Percentiles rank a stretch among this genome's conserved stretches.
These are phyloP conservation scores for Diabrotica undecimpunctata DNA, from an alignment of 1,140 invertebrate genomes.

Conservation along the genomic window DNA sequence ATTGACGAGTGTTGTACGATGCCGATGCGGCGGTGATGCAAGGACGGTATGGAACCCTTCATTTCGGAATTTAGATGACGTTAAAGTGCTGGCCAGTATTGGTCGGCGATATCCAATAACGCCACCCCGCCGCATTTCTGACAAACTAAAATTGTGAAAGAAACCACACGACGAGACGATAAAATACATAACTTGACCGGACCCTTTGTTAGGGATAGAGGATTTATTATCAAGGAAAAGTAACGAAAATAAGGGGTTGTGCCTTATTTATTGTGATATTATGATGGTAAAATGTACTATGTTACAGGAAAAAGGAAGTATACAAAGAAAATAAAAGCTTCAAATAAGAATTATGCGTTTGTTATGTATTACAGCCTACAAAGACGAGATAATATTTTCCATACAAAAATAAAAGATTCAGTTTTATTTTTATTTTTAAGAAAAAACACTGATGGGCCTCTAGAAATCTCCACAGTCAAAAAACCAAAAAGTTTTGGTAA, in stretches of 20 bases:
- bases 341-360: too few species aligned
- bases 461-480: too few species aligned
- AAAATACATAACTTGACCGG: slow-evolving; percentile 36
- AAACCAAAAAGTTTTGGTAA: too few species aligned
- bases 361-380: too few species aligned
- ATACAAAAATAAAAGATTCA: too few species aligned
- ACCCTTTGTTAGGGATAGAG: background rate
- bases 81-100: slow-evolving; percentile 39
- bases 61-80: slow-evolving; percentile 45
- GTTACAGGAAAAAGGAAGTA: background rate
- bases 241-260: background rate
- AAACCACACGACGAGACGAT: slow-evolving; percentile 41
- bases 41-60: slow-evolving; percentile 21
- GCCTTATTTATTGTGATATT: background rate
- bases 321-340: too few species aligned
- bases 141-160: slow-evolving; percentile 42
- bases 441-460: too few species aligned
- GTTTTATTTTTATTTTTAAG: too few species aligned
- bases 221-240: background rate
- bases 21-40: slow-evolving; percentile 17
- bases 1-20: slow-evolving; percentile 39
- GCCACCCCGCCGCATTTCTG: slow-evolving; percentile 39
- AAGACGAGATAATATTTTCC: too few species aligned
- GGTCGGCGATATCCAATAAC: slow-evolving; percentile 45
- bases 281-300: background rate